Base-by-base conservation (phyloP, 2,113 vertebrate genomes). In the Butorides virescens region DNA sequence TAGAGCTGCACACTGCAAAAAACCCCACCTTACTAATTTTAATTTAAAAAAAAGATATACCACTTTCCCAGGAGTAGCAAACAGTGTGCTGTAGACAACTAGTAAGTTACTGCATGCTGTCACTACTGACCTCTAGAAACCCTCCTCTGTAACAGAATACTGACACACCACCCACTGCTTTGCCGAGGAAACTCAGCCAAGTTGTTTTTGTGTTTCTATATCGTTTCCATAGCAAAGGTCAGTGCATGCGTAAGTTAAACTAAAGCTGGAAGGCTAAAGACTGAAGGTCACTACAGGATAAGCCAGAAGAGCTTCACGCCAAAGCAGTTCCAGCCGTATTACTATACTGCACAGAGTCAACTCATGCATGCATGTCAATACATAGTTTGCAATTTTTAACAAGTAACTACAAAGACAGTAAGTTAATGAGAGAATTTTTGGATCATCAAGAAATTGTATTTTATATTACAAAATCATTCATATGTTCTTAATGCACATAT, bases 171-270 rank as follows among this genome's bases (percentile, higher is more conserved):
- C 97, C 98, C 97, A 97, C 97, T 96, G 97, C 97, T 97, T 85
- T 77, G 89, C 82, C 6, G 80, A 95, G 95, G 93, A 96, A 98
- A 96, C 91, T 86, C 93, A 97, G 98, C 98, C 98, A 99, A 98
- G 98, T 98, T 99, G 99, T 98, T 99, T 98, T 98, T 98, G 97
- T 99, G 98, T 99, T 99, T 99, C 98, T 99, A 88, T 98, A 97
- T 96, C 65, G 98, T 99, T 99, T 98, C 99, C 98, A 99, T 98
- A 98, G 99, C 97, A 98, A 99, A 99, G 98, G 98, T 98, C 97
- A 98, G 97, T 97, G 98, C 79, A 95, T 98, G 97, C 98, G 98
- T 97, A 98, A 98, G 98, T 98, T 98, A 98, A 98, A 98, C 97
- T 98, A 98, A 98, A 98, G 98, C 98, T 94, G 93, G 95, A 97